Evolutionary conservation across 2,888 invertebrate species (phyloP).

Genomic region (Eucera pruinosa): DNA sequence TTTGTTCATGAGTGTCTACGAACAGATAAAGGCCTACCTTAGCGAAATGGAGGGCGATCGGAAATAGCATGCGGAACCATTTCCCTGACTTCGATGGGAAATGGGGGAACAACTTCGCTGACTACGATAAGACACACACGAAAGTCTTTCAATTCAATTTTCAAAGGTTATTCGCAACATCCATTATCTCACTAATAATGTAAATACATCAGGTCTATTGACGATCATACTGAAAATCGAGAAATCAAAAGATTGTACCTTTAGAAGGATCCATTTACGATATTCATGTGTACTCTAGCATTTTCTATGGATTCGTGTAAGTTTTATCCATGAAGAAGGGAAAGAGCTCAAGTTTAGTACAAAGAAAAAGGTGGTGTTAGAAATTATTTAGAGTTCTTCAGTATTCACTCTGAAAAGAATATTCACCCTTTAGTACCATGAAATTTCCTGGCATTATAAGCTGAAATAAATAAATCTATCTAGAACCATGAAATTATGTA

Average conservation of each 20-base stretch:
- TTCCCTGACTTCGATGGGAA: conserved; percentile 25
- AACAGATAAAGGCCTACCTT: conserved; percentile 71
- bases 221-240: conserved; percentile 16
- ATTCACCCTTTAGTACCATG: too few relatives aligned
- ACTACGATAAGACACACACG: conserved; percentile 29
- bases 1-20: conserved; percentile 65
- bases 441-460: too few relatives aligned
- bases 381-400: too few relatives aligned
- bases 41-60: conserved; percentile 46
- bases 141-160: conserved; percentile 36
- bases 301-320: too few relatives aligned
- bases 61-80: conserved; percentile 47
- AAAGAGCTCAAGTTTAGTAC: too few relatives aligned
- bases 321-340: too few relatives aligned
- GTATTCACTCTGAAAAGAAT: too few relatives aligned
- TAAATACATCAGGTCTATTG: conserved; percentile 12
- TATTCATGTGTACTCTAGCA: background rate
- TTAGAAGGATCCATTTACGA: conserved; percentile 41
- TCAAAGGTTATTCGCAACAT: conserved; percentile 8
- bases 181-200: conserved; percentile 57
- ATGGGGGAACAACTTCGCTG: conserved; percentile 22
- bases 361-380: too few relatives aligned
- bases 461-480: too few relatives aligned
- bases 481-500: too few relatives aligned
- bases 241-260: conserved; percentile 4